Evolutionary conservation across 2,113 vertebrate genomes (phyloP), one percentile per base, ranked within the genome.

Genomic region (Glaucidium brasilianum): DNA sequence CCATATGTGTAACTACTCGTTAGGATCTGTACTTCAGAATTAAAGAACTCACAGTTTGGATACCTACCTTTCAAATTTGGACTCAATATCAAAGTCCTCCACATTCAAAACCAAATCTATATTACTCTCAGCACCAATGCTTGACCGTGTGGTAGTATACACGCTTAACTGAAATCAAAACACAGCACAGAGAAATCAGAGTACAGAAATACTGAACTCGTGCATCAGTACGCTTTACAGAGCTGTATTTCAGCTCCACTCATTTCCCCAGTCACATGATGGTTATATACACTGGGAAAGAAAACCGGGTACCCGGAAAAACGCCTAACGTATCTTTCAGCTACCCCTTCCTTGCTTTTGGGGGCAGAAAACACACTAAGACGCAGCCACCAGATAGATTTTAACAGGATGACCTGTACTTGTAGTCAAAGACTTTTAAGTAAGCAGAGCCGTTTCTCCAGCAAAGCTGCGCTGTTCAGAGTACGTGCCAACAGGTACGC

Each of bases 41-140:
- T 11, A n/a, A 29, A 35, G 26, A 45, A 23, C 4, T 15, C 2
- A 1, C 1, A 23, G 19, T 15, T 10, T 3, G 10, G 21, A 20
- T 15, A 26, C 45, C n/a, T 94, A 99, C 99, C 98, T 99, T 98
- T 99, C 99, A 98, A 99, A 99, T 87, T 98, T 99, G 91, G 97
- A 98, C 95, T 99, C 97, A 58, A 99, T 97, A 43, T 99, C 99
- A 95, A 99, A 99, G 83, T 98, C 97, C 34, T 99, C 98, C 95
- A 99, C 99, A 18, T 98, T 99, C 97, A 99, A 96, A 93, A 99
- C 98, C 68, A 99, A 98, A 56, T 99, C 99, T 72, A 99, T 97
- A 27, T 98, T 99, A 82, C 98, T 99, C 45, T 99, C 99, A 11
- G 97, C 93, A 59, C 97, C 98, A 39, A 98, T 97, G 90, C 62